Conservation (phyloP, 2,113 vertebrate genomes). For the Microcebus ravelobensis region DNA sequence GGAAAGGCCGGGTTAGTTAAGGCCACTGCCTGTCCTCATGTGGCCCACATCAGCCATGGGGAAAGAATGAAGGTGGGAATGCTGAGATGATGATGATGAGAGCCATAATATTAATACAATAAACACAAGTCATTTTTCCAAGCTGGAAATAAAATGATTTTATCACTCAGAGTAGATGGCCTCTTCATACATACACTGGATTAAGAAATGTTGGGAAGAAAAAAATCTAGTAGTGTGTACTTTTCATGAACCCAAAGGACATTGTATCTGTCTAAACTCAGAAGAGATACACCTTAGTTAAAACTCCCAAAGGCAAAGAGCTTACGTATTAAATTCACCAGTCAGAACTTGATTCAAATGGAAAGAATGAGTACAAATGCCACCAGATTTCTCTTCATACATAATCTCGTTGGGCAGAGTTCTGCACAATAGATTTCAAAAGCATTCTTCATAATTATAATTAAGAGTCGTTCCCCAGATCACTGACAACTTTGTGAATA, state of each 20-base stretch:
- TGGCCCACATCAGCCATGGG: background rate
- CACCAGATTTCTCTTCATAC: background rate
- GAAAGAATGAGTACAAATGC: constrained; percentile 66
- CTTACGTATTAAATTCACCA: background rate
- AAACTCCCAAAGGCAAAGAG: background rate
- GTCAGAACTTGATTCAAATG: constrained; percentile 46
- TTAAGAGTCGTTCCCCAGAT: background rate
- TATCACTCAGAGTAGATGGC: background rate
- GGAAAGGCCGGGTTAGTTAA: background rate
- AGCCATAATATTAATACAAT: background rate
- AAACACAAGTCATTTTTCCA: background rate
- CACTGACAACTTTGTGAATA: background rate
- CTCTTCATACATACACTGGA: background rate
- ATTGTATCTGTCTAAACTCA: background rate
- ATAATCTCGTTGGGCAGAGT: constrained; percentile 36
- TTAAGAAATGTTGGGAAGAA: background rate
- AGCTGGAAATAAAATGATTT: background rate
- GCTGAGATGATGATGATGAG: background rate
- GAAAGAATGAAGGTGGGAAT: background rate
- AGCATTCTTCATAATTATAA: background rate
- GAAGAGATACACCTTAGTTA: background rate
- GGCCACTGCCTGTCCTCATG: background rate
- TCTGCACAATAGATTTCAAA: background rate
- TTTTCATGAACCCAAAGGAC: background rate
- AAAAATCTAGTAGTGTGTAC: background rate